Conservation (phyloP, 2,797 vertebrate species). For the Taenioides sp. region DNA sequence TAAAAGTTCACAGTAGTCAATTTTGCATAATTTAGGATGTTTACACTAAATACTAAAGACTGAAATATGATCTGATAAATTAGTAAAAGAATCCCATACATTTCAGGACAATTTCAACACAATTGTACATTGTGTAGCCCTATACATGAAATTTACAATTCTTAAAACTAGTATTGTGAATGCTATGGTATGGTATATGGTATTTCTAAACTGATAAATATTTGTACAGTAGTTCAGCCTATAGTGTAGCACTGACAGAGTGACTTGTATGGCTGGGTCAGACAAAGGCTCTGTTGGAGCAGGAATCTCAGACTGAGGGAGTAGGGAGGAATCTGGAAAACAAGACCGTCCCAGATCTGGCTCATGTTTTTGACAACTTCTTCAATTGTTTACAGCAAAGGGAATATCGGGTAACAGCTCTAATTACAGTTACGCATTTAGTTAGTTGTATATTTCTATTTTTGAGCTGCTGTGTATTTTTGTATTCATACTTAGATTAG, state of each 20-base stretch:
- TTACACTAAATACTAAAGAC: too few species aligned
- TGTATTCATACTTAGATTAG: neutral
- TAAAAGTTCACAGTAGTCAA: too few species aligned
- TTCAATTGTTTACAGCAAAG: constrained; percentile 56
- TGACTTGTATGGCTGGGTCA: constrained; percentile 26
- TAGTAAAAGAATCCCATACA: too few species aligned
- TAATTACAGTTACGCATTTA: neutral
- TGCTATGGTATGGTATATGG: constrained; percentile 23
- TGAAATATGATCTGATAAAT: too few species aligned
- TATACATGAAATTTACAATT: neutral
- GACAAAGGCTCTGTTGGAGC: constrained; percentile 55
- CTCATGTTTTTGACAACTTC: constrained; percentile 52
- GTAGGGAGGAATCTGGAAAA: constrained; percentile 66
- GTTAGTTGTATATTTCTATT: neutral
- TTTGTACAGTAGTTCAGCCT: neutral
- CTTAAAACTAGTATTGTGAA: constrained; percentile 8
- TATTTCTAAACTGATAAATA: constrained; percentile 41
- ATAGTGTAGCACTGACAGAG: constrained; percentile 29
- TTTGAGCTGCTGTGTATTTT: neutral
- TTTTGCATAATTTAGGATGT: too few species aligned
- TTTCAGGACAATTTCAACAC: too few species aligned
- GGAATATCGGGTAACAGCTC: constrained; percentile 25
- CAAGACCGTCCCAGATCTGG: constrained; percentile 47
- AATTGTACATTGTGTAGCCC: too few species aligned
- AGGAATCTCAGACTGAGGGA: constrained; percentile 56